Evolutionary conservation across 2,888 invertebrate species (phyloP), one percentile per base, ranked within the genome.

Genomic region (Chrysotoxum bicinctum): DNA sequence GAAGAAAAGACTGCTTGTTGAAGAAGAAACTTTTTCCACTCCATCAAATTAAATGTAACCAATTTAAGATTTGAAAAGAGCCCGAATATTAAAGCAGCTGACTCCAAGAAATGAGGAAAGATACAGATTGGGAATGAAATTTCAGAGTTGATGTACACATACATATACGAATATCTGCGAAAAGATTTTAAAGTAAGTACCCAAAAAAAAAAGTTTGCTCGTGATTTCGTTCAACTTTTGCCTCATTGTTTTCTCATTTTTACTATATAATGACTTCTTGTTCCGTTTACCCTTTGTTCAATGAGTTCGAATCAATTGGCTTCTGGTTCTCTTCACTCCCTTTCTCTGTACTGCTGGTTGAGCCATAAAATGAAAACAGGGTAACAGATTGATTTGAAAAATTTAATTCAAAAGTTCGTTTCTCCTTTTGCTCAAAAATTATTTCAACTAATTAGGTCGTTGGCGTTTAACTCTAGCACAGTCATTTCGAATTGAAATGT

Each of bases 361-460:
- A 75, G 45, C n/a, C 75, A 75, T 75, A 79, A 66, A 66, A 75
- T 43, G 50, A 52, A 66, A 60, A 75, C 75, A 54, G 72, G 70
- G 52, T 69, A 75, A 48, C 69, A 79, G 75, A 79, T 75, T 79
- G 74, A 84, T 75, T 52, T 30, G 56, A 21, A 48, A 72, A 66
- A 75, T 54, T 48, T 48, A 68, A 56, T 62, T 62, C 52, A 54
- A 82, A 82, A 72, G 52, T 60, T 40, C 8, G 30, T 45, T 43
- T 45, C 30, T 30, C 30, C 16, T 62, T 62, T 19, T 26, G 19
- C 19, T 60, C 68, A 69, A 69, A 83, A 56, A 68, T 78, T 62
- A 83, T 83, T 78, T 73, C 69, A 74, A 40, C 82, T 78, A 78
- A 83, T 73, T 78, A 83, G 73, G 54, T 82, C 32, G 72, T 60